Evolutionary conservation across 2,797 vertebrate genomes (phyloP).

Genomic region (Anomalospiza imberbis): DNA sequence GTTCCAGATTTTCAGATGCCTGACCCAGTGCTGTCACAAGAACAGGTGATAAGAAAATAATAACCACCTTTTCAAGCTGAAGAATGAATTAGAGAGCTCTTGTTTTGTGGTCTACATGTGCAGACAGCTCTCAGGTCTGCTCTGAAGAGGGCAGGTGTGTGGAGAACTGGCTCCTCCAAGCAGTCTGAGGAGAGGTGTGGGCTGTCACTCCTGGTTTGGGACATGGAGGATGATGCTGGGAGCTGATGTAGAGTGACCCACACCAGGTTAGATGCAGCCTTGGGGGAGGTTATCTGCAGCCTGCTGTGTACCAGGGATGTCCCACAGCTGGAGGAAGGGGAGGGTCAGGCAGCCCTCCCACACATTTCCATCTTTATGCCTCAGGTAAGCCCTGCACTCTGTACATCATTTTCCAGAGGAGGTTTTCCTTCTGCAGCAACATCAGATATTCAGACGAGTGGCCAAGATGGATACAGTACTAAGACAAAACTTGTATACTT

Average conservation of each 20-base stretch:
- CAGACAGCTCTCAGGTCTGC: neutral
- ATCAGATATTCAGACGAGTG: neutral
- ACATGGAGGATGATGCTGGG: accelerated
- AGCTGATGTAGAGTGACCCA: neutral
- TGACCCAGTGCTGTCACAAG: neutral
- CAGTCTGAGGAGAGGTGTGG: neutral
- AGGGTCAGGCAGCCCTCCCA: neutral
- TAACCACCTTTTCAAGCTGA: neutral
- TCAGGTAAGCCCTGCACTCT: neutral
- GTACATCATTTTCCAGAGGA: neutral
- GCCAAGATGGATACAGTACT: neutral
- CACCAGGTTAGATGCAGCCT: neutral
- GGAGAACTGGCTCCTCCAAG: neutral
- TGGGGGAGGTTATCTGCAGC: neutral
- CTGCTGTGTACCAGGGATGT: neutral
- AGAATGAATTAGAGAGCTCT: neutral
- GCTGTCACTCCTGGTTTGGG: neutral
- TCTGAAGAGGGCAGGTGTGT: neutral
- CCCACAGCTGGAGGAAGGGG: neutral
- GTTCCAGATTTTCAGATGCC: neutral
- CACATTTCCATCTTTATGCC: neutral
- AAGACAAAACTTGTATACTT: neutral
- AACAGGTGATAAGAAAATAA: neutral
- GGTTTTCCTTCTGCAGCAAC: neutral
- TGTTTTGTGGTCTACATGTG: neutral